phyloP scores from a whole-genome alignment of 1,140 invertebrate genomes.

The Drosophila sechellia region DNA sequence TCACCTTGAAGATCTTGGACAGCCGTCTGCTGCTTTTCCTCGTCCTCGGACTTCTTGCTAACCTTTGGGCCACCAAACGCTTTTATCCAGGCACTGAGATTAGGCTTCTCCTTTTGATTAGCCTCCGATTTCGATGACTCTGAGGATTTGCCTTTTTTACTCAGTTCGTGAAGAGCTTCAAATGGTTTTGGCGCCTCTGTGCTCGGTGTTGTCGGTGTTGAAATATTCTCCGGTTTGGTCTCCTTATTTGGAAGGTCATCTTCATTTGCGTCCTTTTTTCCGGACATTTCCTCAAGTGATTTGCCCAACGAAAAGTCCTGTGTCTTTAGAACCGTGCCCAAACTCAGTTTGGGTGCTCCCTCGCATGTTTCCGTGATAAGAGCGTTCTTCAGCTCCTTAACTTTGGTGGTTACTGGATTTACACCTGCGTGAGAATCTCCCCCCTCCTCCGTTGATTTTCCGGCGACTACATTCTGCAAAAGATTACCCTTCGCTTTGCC shows the following conservation, averaged over 20 bases:
- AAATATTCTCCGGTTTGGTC: slow-evolving; percentile 21
- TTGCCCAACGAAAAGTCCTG: slow-evolving; percentile 87
- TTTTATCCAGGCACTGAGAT: slow-evolving; percentile 95
- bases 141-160: slow-evolving; percentile 27
- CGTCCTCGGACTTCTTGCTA: slow-evolving; percentile 81
- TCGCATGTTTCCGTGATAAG: slow-evolving; percentile 86
- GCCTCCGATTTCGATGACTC: slow-evolving; percentile 29
- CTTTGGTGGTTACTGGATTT: slow-evolving; percentile 83
- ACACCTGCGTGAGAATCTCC: slow-evolving; percentile 50
- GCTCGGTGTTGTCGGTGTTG: slow-evolving; percentile 30
- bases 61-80: slow-evolving; percentile 93
- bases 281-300: slow-evolving; percentile 85
- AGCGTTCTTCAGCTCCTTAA: slow-evolving; percentile 86
- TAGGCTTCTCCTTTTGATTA: slow-evolving; percentile 88
- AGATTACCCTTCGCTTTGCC: slow-evolving; percentile 94
- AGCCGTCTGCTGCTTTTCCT: slow-evolving; percentile 70
- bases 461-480: slow-evolving; percentile 86
- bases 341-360: slow-evolving; percentile 90
- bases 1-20: slow-evolving; percentile 25
- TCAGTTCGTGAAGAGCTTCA: slow-evolving; percentile 66
- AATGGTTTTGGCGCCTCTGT: slow-evolving; percentile 58
- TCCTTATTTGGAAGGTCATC: slow-evolving; percentile 67
- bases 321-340: slow-evolving; percentile 91
- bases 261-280: slow-evolving; percentile 76
- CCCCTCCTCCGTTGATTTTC: slow-evolving; percentile 44